Evolutionary conservation across 2,113 vertebrate genomes (phyloP).

Genomic region (Gallinago undulata): DNA sequence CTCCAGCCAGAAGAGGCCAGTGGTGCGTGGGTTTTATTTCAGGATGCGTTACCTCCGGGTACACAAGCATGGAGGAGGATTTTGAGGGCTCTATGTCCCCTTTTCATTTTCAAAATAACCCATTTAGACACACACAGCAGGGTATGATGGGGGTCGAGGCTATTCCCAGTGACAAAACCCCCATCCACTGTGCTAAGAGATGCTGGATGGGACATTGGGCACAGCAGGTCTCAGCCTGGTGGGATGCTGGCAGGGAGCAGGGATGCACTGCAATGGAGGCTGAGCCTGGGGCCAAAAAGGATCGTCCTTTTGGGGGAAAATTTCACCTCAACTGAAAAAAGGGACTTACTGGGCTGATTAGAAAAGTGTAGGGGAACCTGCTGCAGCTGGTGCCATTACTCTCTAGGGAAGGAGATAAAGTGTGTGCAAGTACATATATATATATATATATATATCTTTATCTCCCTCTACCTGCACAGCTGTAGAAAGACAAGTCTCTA

Average conservation of each 20-base stretch:
- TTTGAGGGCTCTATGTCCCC: neutral
- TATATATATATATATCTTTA: no score
- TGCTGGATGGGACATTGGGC: rapidly evolving
- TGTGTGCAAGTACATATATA: rapidly evolving
- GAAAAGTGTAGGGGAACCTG: neutral
- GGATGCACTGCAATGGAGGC: rapidly evolving
- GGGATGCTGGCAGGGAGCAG: neutral
- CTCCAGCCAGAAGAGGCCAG: slow-evolving; percentile 25
- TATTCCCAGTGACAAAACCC: rapidly evolving
- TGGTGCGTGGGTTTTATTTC: neutral
- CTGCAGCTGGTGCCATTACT: neutral
- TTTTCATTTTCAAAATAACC: neutral
- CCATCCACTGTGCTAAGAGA: rapidly evolving
- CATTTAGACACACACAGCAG: rapidly evolving
- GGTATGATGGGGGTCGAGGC: rapidly evolving
- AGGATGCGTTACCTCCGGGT: rapidly evolving
- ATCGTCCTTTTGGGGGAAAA: neutral
- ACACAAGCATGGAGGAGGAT: rapidly evolving
- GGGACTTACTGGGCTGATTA: neutral
- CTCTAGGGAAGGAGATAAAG: neutral
- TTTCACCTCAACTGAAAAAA: neutral
- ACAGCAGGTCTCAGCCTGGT: neutral
- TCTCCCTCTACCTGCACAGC: neutral
- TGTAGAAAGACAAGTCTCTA: rapidly evolving
- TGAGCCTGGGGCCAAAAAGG: neutral